Evolutionary conservation across 1,140 invertebrate genomes (phyloP).

Genomic region (Periplaneta americana): DNA sequence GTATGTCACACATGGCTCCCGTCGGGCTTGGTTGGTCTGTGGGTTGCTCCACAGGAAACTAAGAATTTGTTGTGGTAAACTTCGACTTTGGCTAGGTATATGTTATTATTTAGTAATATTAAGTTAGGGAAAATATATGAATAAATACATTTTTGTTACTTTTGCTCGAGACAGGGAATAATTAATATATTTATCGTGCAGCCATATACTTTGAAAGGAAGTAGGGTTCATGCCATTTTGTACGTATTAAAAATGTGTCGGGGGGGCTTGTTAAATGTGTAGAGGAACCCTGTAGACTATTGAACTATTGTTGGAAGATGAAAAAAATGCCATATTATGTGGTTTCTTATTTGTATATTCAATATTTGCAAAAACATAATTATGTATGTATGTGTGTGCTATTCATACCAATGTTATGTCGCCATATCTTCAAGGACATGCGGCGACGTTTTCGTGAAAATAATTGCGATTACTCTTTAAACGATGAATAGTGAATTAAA

Average conservation of each 20-base stretch:
- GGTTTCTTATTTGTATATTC: background rate
- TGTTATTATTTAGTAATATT: background rate
- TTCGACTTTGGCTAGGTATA: background rate
- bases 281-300: background rate
- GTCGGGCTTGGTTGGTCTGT: background rate
- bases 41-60: background rate
- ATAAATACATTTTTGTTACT: background rate
- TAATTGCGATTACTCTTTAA: too few species aligned
- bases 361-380: background rate
- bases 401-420: background rate
- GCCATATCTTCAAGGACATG: background rate
- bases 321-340: background rate
- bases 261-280: background rate
- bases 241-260: background rate
- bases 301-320: background rate
- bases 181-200: background rate
- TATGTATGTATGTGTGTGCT: background rate
- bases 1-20: slow-evolving; percentile 24
- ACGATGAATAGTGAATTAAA: too few species aligned
- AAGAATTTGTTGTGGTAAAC: slow-evolving; percentile 7
- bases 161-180: background rate
- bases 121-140: background rate
- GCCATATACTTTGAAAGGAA: background rate
- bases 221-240: background rate
- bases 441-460: background rate